These are phyloP conservation scores for Ganaspis brasiliensis DNA, from an alignment of 2,888 invertebrate species.

Conservation along the genomic window DNA sequence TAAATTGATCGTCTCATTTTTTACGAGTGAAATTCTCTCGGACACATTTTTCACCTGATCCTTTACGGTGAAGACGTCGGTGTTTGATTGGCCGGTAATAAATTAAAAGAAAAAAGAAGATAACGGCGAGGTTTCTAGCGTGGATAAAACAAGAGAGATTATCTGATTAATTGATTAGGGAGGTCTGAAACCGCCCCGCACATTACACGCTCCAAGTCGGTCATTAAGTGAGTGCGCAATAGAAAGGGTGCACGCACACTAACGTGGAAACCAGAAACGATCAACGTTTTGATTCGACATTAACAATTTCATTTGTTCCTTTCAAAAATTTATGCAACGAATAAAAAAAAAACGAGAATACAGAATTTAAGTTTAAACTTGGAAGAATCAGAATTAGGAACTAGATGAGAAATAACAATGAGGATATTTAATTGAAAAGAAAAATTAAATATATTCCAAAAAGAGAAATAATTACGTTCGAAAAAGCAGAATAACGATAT, in stretches of 20 bases:
- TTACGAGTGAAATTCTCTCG: background rate
- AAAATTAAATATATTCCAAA: no score
- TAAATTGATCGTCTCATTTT: background rate
- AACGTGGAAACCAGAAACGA: background rate
- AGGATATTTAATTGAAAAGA: no score
- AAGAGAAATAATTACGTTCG: background rate
- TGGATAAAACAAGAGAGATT: constrained; percentile 75
- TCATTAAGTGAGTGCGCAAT: constrained; percentile 69
- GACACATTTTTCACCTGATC: background rate
- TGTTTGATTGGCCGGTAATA: constrained; percentile 27
- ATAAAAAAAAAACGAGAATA: no score
- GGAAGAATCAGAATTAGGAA: no score
- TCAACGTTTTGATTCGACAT: background rate
- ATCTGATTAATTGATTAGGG: constrained; percentile 79
- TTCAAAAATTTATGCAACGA: no score
- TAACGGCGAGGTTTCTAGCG: constrained; percentile 45
- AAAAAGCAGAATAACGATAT: background rate
- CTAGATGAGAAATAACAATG: no score
- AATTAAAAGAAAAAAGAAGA: constrained; percentile 17
- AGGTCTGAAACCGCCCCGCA: constrained; percentile 75
- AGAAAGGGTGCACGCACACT: constrained; percentile 38
- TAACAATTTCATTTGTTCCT: background rate
- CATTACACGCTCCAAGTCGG: constrained; percentile 72
- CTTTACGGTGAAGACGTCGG: constrained; percentile 18
- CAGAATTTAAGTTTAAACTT: no score